Conservation (phyloP, 2,797 vertebrate genomes). For the Rhadinocentrus ornatus region DNA sequence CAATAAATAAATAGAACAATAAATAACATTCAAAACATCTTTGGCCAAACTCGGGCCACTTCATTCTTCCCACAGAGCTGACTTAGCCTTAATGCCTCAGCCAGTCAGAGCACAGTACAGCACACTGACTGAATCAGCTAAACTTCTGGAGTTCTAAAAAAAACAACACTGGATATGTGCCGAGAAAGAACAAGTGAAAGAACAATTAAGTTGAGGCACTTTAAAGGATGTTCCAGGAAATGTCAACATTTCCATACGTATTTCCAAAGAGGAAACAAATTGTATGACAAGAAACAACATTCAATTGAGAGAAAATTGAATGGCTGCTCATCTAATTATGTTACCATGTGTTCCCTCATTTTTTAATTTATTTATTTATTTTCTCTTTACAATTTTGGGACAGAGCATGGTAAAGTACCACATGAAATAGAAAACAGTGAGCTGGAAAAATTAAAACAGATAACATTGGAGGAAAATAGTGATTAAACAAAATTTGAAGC, state of each 20-base stretch:
- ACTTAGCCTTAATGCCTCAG: slow-evolving; percentile 48
- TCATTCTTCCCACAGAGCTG: slow-evolving; percentile 56
- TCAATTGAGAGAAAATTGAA: slow-evolving; percentile 64
- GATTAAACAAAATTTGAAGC: slow-evolving; percentile 36
- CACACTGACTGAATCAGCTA: slow-evolving; percentile 39
- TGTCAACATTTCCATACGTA: slow-evolving; percentile 69
- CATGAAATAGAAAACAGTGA: slow-evolving; percentile 43
- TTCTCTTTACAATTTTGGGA: slow-evolving; percentile 69
- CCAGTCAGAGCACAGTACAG: slow-evolving; percentile 38
- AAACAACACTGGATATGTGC: slow-evolving; percentile 61
- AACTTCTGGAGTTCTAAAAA: slow-evolving; percentile 35
- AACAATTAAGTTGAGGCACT: slow-evolving; percentile 86
- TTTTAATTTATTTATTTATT: slow-evolving; percentile 5
- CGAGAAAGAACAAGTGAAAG: slow-evolving; percentile 69
- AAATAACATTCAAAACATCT: slow-evolving; percentile 86
- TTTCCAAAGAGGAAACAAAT: slow-evolving; percentile 61
- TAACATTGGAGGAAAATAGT: slow-evolving; percentile 39
- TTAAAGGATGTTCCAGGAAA: slow-evolving; percentile 83
- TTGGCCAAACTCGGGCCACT: slow-evolving; percentile 80
- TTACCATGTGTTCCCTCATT: slow-evolving; percentile 28
- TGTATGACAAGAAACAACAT: slow-evolving; percentile 61
- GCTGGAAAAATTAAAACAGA: slow-evolving; percentile 45
- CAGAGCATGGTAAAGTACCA: slow-evolving; percentile 58
- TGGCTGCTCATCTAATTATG: slow-evolving; percentile 52
- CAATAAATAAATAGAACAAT: slow-evolving; percentile 86